These are phyloP conservation scores for Okamejei kenojei DNA, from an alignment of 2,797 vertebrate genomes.

Conservation along the genomic window DNA sequence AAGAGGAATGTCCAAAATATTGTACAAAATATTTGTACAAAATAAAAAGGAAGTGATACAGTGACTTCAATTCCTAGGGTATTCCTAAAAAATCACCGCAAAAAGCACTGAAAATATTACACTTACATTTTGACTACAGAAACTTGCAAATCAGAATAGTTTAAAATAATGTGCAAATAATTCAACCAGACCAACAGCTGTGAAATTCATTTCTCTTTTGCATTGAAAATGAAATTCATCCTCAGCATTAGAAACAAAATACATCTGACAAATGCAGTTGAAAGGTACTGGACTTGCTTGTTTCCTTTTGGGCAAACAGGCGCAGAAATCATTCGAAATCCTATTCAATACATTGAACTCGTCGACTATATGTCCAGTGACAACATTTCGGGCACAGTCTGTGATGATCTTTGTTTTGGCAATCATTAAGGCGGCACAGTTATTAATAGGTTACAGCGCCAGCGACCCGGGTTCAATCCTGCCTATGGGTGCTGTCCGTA, in stretches of 20 bases:
- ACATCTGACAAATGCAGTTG: background rate
- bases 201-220: background rate
- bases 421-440: no score
- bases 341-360: background rate
- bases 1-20: background rate
- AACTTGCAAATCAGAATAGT: background rate
- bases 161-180: constrained; percentile 19
- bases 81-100: background rate
- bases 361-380: background rate
- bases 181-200: constrained; percentile 1
- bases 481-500: no score
- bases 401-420: no score
- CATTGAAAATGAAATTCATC: background rate
- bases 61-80: background rate
- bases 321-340: background rate
- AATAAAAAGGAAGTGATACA: background rate
- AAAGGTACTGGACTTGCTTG: background rate
- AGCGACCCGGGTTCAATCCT: no score
- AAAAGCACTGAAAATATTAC: background rate
- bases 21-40: no score
- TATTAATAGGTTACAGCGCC: no score
- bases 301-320: no score
- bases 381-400: background rate
- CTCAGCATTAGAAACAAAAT: background rate
- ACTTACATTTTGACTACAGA: background rate